Percentiles rank a stretch among this genome's conserved stretches.
These are phyloP conservation scores for Gorsachius goisagi DNA, from an alignment of 2,113 vertebrate species.

Conservation along the genomic window DNA sequence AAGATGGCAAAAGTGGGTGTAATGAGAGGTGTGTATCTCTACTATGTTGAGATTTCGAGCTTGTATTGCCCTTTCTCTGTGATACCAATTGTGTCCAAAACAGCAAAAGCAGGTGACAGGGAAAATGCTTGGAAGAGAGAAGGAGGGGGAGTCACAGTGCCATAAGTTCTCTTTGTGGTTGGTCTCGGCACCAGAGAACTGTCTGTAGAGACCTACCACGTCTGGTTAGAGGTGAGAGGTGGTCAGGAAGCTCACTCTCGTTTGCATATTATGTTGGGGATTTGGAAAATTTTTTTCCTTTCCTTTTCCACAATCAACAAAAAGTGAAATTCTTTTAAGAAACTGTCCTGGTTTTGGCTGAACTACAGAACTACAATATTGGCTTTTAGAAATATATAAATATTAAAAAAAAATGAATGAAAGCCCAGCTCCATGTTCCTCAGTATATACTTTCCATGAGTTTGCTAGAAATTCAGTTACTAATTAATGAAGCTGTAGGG, in stretches of 20 bases:
- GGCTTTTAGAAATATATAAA: not conserved
- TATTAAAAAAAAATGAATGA: not conserved
- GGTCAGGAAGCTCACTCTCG: not conserved
- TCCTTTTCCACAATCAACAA: not conserved
- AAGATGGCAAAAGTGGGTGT: not conserved
- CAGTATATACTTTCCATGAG: not conserved
- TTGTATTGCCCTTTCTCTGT: not conserved
- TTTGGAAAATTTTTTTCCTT: not conserved
- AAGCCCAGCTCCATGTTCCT: not conserved
- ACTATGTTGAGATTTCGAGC: not conserved
- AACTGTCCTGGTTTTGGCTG: not conserved
- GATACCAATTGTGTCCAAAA: not conserved
- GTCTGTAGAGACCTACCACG: not conserved
- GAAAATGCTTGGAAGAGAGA: not conserved
- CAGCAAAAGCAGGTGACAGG: not conserved
- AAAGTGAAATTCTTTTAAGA: accelerated
- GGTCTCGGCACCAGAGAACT: not conserved
- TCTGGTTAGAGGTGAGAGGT: not conserved
- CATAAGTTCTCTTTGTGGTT: not conserved
- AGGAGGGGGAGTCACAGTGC: not conserved
- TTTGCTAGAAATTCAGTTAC: not conserved
- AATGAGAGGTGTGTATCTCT: not conserved
- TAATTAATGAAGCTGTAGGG: not conserved
- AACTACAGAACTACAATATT: not conserved
- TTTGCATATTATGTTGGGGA: not conserved